These are phyloP conservation scores for Microctonus brassicae DNA, from an alignment of 2,888 invertebrate species.

Conservation along the genomic window DNA sequence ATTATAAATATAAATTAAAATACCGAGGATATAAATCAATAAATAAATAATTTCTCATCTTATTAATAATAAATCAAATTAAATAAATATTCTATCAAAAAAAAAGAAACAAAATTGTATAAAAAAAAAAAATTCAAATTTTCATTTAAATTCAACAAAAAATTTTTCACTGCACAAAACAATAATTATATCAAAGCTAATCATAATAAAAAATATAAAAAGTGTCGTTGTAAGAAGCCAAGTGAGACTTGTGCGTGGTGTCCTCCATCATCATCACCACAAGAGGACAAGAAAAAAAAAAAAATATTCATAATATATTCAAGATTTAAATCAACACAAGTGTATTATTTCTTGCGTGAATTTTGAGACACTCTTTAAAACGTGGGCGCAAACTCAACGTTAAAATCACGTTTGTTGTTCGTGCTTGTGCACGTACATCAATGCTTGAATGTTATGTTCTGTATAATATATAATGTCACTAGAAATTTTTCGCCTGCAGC, in stretches of 20 bases:
- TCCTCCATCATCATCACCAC: constrained; percentile 29
- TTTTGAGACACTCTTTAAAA: too few species aligned
- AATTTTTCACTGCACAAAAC: too few species aligned
- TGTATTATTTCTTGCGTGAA: too few species aligned
- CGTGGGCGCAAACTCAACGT: constrained; percentile 44
- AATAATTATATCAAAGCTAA: background rate
- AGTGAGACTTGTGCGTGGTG: background rate
- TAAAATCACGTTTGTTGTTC: constrained; percentile 43
- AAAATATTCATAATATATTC: background rate
- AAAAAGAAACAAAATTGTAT: too few species aligned
- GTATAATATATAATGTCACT: constrained; percentile 46
- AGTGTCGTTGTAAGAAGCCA: constrained; percentile 3
- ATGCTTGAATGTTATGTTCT: constrained; percentile 34
- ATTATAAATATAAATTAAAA: too few species aligned
- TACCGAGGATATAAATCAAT: too few species aligned
- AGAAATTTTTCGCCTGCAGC: constrained; percentile 42
- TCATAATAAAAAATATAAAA: constrained; percentile 12
- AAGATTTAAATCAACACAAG: background rate
- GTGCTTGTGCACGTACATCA: constrained; percentile 29
- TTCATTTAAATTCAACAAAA: too few species aligned
- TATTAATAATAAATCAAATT: background rate
- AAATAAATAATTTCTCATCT: too few species aligned
- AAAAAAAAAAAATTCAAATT: too few species aligned
- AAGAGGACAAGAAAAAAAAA: constrained; percentile 22
- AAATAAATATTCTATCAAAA: too few species aligned